Conservation (phyloP, 2,113 vertebrate genomes). For the Pangasianodon hypophthalmus region DNA sequence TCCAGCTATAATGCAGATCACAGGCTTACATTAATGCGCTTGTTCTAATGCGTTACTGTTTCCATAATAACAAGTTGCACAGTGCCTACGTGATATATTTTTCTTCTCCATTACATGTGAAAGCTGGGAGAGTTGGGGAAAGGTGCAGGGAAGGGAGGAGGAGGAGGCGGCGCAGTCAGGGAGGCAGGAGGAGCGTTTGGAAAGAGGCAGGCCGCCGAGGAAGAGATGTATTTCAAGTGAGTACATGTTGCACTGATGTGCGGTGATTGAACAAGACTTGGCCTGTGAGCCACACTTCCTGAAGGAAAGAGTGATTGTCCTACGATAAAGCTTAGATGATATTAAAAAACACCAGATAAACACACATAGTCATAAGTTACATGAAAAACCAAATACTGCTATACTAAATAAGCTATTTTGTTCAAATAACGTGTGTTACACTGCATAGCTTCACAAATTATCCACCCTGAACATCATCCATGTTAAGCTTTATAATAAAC, state of each 20-base stretch:
- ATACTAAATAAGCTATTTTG: not conserved
- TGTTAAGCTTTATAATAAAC: not conserved
- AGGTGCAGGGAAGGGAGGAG: constrained; percentile 80
- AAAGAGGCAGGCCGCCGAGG: constrained; percentile 79
- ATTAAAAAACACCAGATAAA: too few species aligned
- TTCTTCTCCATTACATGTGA: not conserved
- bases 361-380: too few species aligned
- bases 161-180: constrained; percentile 80
- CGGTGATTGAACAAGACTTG: not conserved
- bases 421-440: not conserved
- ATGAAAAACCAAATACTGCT: too few species aligned
- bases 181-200: constrained; percentile 89
- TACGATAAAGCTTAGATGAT: too few species aligned
- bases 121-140: constrained; percentile 84
- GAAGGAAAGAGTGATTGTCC: not conserved
- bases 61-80: not conserved
- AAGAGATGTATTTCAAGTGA: constrained; percentile 91
- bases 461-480: not conserved
- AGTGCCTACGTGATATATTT: not conserved
- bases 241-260: not conserved
- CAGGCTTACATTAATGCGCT: not conserved
- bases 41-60: not conserved
- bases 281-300: not conserved
- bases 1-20: not conserved
- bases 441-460: not conserved